Conservation (phyloP, 1,140 invertebrate genomes). For the Scaptomyza graminum region DNA sequence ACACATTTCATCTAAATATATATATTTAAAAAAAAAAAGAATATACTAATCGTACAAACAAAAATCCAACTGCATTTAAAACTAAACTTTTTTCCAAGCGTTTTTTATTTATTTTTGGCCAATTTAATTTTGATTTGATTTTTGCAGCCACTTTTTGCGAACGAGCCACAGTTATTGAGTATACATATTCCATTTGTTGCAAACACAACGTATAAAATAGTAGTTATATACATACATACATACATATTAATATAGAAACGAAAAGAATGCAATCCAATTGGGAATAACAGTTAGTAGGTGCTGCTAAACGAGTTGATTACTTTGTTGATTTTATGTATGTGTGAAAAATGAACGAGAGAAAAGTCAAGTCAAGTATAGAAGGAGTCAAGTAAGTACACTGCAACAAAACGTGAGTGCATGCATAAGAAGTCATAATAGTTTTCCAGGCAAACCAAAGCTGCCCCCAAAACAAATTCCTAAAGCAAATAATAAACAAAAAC, state of each 20-base stretch:
- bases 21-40: constrained; percentile 35
- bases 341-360: background rate
- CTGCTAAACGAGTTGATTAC: constrained; percentile 12
- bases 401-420: constrained; percentile 24
- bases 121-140: constrained; percentile 4
- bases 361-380: constrained; percentile 23
- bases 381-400: constrained; percentile 28
- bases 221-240: constrained; percentile 11
- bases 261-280: background rate
- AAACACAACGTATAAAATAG: constrained; percentile 18
- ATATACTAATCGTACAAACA: constrained; percentile 49
- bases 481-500: background rate
- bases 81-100: constrained; percentile 40
- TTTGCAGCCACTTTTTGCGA: background rate
- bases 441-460: constrained; percentile 55
- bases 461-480: constrained; percentile 48
- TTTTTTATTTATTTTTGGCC: constrained; percentile 2
- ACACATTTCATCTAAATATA: constrained; percentile 48
- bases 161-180: constrained; percentile 22
- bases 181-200: constrained; percentile 43
- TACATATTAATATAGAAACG: background rate
- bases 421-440: constrained; percentile 68
- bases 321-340: constrained; percentile 31
- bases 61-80: constrained; percentile 49
- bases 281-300: constrained; percentile 2